Evolutionary conservation across 2,888 invertebrate species (phyloP).

Genomic region (Blastobasis adustella): DNA sequence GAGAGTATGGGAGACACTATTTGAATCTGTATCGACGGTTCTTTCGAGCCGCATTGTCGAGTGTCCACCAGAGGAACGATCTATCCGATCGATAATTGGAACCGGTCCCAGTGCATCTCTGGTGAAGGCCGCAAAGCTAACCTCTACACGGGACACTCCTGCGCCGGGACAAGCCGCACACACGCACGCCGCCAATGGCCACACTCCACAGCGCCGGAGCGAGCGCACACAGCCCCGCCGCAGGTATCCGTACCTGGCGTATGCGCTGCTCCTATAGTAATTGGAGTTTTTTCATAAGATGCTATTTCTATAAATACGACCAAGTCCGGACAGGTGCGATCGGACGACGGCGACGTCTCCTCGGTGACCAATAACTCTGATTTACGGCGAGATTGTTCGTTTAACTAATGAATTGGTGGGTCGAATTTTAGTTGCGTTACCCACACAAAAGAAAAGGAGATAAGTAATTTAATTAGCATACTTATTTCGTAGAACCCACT

Average conservation of each 20-base stretch:
- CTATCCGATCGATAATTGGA: slow-evolving; percentile 40
- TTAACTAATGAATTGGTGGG: too few species aligned
- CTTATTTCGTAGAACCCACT: too few species aligned
- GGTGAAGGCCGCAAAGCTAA: slow-evolving; percentile 68
- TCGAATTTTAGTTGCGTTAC: too few species aligned
- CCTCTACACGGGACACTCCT: slow-evolving; percentile 55
- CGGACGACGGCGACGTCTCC: slow-evolving; percentile 14
- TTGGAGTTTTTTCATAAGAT: slow-evolving; percentile 42
- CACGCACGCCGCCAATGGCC: slow-evolving; percentile 16
- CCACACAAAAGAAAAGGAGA: too few species aligned
- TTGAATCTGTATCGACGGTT: too few species aligned
- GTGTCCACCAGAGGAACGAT: slow-evolving; percentile 12
- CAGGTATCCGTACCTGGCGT: slow-evolving; percentile 51
- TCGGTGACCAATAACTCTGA: too few species aligned
- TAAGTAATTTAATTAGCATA: too few species aligned
- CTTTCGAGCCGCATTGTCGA: too few species aligned
- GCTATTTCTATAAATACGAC: slow-evolving; percentile 35
- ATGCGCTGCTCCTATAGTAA: slow-evolving; percentile 30
- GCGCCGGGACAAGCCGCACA: slow-evolving; percentile 50
- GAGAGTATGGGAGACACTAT: too few species aligned
- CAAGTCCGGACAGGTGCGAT: slow-evolving; percentile 30
- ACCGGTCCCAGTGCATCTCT: slow-evolving; percentile 64
- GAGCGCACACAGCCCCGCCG: slow-evolving; percentile 27
- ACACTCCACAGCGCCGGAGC: slow-evolving; percentile 13
- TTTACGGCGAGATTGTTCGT: too few species aligned